Evolutionary conservation across 2,888 invertebrate species (phyloP).

Genomic region (Pyrgus malvae): DNA sequence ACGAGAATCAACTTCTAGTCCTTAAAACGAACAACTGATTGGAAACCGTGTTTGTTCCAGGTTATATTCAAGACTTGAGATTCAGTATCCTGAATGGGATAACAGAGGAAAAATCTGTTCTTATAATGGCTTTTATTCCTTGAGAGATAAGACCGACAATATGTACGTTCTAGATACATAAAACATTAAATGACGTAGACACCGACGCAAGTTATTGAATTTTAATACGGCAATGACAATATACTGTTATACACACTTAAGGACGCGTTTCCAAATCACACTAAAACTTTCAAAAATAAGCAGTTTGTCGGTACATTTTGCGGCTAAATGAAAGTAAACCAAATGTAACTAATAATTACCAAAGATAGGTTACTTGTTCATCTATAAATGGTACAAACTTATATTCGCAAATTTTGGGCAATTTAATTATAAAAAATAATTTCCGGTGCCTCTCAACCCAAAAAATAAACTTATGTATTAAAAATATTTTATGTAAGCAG

Average conservation of each 20-base stretch:
- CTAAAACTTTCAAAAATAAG: no score
- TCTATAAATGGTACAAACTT: no score
- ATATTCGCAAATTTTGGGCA: no score
- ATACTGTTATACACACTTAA: constrained; percentile 42
- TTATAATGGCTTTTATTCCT: constrained; percentile 49
- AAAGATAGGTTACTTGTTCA: no score
- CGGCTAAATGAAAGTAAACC: no score
- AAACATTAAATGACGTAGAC: constrained; percentile 63
- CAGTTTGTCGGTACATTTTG: no score
- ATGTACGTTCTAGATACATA: constrained; percentile 56
- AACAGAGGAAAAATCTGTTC: constrained; percentile 36
- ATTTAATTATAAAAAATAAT: no score
- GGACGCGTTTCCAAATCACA: no score
- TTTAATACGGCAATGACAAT: constrained; percentile 52
- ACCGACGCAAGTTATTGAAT: constrained; percentile 65
- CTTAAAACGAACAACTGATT: constrained; percentile 52
- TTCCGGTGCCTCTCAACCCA: no score
- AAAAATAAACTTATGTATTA: no score
- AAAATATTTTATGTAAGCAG: no score
- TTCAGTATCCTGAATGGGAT: constrained; percentile 46
- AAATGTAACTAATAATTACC: no score
- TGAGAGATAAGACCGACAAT: constrained; percentile 40
- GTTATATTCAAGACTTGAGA: constrained; percentile 64
- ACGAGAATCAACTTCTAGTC: constrained; percentile 35
- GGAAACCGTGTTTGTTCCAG: constrained; percentile 47